Conservation (phyloP, 2,113 vertebrate genomes). For the Etia nguti region DNA sequence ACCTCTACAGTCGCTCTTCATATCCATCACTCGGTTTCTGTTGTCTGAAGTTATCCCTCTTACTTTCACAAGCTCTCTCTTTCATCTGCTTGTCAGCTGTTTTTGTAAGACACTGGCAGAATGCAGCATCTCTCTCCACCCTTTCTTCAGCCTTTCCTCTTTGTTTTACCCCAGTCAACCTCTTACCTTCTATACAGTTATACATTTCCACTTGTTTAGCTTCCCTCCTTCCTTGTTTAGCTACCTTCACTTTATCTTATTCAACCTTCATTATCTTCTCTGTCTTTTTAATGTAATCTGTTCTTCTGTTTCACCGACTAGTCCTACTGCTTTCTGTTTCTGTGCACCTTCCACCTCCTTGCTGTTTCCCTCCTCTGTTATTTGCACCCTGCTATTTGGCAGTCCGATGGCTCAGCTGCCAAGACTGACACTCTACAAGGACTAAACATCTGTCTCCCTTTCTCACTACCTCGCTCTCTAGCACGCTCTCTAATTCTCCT, state of each 20-base stretch:
- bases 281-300: neutral
- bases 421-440: neutral
- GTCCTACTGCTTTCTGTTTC: neutral
- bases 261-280: neutral
- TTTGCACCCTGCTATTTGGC: neutral
- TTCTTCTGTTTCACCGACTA: neutral
- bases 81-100: slow-evolving; percentile 35
- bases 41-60: neutral
- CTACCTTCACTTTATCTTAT: neutral
- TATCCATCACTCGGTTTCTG: slow-evolving; percentile 5
- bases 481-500: neutral
- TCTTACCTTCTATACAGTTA: slow-evolving; percentile 2
- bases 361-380: neutral
- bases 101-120: slow-evolving; percentile 22
- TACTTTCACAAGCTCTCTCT: neutral
- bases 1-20: slow-evolving; percentile 22
- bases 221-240: neutral
- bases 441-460: slow-evolving; percentile 19
- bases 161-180: neutral
- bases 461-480: neutral
- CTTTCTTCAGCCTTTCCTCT: neutral
- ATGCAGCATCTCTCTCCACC: neutral
- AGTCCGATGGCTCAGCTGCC: slow-evolving; percentile 9
- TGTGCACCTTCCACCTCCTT: neutral
- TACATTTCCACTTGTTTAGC: slow-evolving; percentile 12